Base-by-base conservation (phyloP, 1,140 invertebrate species). In the Neodiprion pinetum region DNA sequence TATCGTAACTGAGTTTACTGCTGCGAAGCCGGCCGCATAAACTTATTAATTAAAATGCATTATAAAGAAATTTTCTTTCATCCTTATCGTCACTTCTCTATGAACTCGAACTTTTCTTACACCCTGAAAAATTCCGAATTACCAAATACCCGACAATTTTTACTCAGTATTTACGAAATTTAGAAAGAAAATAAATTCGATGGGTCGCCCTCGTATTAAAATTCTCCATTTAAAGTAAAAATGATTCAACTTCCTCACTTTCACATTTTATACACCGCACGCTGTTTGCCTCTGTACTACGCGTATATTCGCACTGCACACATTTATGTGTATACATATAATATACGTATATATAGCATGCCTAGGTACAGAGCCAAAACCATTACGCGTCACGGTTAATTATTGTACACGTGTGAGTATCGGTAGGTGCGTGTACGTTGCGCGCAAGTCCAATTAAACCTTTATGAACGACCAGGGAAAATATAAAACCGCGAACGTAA, bases 401-500 rank as follows among this genome's bases (percentile, higher is more conserved):
- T 80, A 77, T 80, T 80, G 80, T 70, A 78, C 79, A 61, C 53
- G 53, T 12, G 11, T 61, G 28, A 0, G 28, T 40, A 40, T 40
- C 28, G 28, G 53, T 61, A 61, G 28, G 79, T 79, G 73, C 48
- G 14, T 48, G 14, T 23, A 8, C 70, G 40, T 48, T 40, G 28
- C 5, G n/a, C 9, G 9, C 78, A 76, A 75, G 74, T 81, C 80
- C 79, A 80, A 81, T 81, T 81, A 81, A 81, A 77, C 80, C 76
- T 81, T 81, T 80, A 80, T 79, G 74, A 28, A 71, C 49, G 70
- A 71, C 61, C 28, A 75, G 71, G 70, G 76, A 77, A 77, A 77
- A 80, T 81, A 80, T 80, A 80, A 81, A 80, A 81, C 79, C 79
- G 76, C 79, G 48, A 28, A 70, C 12, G 79, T 72, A 77, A 81